phyloP scores from a whole-genome alignment of 2,113 vertebrate genomes.

The Numida meleagris region DNA sequence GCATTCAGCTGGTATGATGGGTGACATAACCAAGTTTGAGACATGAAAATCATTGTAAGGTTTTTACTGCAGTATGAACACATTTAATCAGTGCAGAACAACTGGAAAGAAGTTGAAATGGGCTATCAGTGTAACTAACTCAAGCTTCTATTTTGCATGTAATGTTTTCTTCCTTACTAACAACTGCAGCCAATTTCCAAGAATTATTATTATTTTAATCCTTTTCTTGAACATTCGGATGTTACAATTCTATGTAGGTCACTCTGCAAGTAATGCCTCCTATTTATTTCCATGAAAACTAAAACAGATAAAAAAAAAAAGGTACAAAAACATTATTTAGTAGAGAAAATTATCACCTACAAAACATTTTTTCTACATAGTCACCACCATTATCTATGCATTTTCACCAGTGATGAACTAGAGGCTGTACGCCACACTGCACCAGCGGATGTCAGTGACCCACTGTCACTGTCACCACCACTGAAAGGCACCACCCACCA shows the following conservation, averaged over 20 bases:
- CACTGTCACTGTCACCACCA: too few relatives aligned
- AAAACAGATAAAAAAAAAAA: too few relatives aligned
- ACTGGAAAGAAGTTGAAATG: conserved; percentile 45
- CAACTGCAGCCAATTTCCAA: background rate
- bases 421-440: too few relatives aligned
- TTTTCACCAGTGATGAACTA: too few relatives aligned
- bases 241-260: background rate
- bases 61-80: conserved; percentile 15
- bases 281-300: too few relatives aligned
- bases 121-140: background rate
- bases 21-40: conserved; percentile 3
- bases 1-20: conserved; percentile 3
- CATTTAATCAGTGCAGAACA: conserved; percentile 39
- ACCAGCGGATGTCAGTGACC: too few relatives aligned
- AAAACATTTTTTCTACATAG: too few relatives aligned
- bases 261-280: too few relatives aligned
- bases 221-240: background rate
- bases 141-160: conserved; percentile 15
- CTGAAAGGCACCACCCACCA: too few relatives aligned
- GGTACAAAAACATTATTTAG: too few relatives aligned
- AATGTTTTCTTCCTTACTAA: conserved; percentile 8
- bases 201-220: background rate
- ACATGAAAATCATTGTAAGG: background rate
- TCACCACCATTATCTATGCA: too few relatives aligned
- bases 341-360: too few relatives aligned